Percentiles rank a stretch among this genome's conserved stretches.
phyloP scores from a whole-genome alignment of 2,113 vertebrate species.

The Vanacampus margaritifer region DNA sequence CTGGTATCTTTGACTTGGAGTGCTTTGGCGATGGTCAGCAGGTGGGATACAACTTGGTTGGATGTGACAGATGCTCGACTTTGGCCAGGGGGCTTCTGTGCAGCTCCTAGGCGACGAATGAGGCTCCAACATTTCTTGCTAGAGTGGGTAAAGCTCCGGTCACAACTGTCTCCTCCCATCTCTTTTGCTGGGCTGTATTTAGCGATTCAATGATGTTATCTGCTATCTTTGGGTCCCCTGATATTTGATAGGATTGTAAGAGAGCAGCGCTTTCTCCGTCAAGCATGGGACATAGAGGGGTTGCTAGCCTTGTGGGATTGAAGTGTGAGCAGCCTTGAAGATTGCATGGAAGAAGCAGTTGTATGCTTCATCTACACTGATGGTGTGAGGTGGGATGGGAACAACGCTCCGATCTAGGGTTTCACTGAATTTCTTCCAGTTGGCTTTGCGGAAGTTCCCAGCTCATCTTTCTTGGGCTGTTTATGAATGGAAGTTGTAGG shows the following conservation, averaged over 20 bases:
- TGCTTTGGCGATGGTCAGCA: too few relatives aligned
- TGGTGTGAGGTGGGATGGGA: conserved; percentile 1
- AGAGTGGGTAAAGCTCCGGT: background rate
- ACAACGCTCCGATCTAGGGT: background rate
- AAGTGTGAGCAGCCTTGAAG: background rate
- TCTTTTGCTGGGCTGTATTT: background rate
- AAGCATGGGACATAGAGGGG: background rate
- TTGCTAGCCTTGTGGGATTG: background rate
- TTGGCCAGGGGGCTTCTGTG: background rate
- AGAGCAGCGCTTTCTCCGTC: background rate
- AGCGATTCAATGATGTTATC: background rate
- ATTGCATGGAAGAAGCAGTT: background rate
- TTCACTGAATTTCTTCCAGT: conserved; percentile 1
- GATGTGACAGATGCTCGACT: background rate
- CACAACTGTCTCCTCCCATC: background rate
- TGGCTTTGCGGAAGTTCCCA: background rate
- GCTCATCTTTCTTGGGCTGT: background rate
- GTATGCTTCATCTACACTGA: background rate
- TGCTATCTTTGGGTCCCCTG: conserved; percentile 2
- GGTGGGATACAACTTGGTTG: too few relatives aligned
- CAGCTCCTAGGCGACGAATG: background rate
- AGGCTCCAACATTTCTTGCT: background rate
- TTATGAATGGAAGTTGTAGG: too few relatives aligned
- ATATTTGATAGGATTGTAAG: conserved; percentile 1
- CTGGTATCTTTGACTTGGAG: too few relatives aligned